phyloP scores from a whole-genome alignment of 2,113 vertebrate genomes.

The Aviceda subcristata region DNA sequence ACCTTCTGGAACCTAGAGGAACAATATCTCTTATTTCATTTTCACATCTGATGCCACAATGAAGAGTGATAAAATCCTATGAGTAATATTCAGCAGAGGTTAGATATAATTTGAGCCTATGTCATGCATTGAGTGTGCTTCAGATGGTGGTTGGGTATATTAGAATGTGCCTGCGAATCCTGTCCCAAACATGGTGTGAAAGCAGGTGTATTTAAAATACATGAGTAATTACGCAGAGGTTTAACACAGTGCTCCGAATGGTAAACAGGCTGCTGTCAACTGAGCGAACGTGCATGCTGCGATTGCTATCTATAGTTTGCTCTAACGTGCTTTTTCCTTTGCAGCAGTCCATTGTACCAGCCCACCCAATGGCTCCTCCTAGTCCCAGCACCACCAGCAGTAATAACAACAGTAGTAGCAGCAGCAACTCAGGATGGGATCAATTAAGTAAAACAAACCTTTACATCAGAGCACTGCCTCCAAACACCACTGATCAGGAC shows the following conservation, averaged over 20 bases:
- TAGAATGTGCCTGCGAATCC: background rate
- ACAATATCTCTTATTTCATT: background rate
- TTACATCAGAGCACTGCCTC: conserved; percentile 95
- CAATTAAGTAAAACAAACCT: conserved; percentile 99
- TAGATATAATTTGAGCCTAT: background rate
- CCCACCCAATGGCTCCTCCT: conserved; percentile 95
- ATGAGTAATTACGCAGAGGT: background rate
- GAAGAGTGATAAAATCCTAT: background rate
- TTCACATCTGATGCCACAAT: background rate
- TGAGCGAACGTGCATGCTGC: background rate
- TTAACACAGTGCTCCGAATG: background rate
- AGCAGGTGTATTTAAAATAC: background rate
- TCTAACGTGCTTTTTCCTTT: conserved; percentile 34
- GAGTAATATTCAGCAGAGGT: background rate
- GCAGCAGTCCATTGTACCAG: conserved; percentile 87
- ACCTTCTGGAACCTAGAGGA: background rate
- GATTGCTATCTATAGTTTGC: background rate
- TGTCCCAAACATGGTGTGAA: background rate
- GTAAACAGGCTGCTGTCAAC: background rate
- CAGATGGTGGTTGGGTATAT: background rate
- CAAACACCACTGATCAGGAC: conserved; percentile 96
- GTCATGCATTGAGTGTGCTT: background rate
- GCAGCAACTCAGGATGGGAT: conserved; percentile 95
- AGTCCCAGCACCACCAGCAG: conserved; percentile 96
- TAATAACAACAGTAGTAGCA: conserved; percentile 94